Evolutionary conservation across 2,113 vertebrate species (phyloP).

Genomic region (Columba janthina): DNA sequence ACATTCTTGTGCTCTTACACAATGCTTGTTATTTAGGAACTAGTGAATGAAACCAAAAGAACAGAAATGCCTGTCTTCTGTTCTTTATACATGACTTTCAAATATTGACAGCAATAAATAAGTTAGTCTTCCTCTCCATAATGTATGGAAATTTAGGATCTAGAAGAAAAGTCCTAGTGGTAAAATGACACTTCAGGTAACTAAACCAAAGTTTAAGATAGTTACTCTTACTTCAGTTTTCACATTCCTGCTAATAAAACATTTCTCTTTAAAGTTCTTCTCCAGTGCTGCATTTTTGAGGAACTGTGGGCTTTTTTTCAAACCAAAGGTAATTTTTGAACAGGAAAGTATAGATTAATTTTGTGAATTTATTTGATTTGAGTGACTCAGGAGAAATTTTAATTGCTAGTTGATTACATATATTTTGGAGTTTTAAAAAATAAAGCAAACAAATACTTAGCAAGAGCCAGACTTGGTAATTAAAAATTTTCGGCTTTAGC

Average conservation of each 20-base stretch:
- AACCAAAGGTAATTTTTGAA: neutral
- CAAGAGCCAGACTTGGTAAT: neutral
- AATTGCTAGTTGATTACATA: neutral
- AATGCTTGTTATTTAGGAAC: neutral
- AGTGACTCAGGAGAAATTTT: neutral
- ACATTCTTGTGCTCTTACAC: neutral
- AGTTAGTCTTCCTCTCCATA: neutral
- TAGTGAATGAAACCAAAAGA: neutral
- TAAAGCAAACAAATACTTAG: neutral
- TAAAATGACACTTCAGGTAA: neutral
- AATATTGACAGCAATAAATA: neutral
- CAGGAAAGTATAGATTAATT: neutral
- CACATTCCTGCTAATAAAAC: neutral
- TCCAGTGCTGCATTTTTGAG: neutral
- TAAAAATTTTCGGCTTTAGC: neutral
- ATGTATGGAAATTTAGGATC: neutral
- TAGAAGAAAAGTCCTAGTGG: neutral
- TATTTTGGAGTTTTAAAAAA: neutral
- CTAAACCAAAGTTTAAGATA: neutral
- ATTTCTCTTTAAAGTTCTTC: neutral
- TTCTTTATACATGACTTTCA: neutral
- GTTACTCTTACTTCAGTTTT: neutral
- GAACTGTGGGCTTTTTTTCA: neutral
- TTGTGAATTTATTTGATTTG: neutral
- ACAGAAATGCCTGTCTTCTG: neutral